Evolutionary conservation across 2,888 invertebrate species (phyloP).

Genomic region (Osedax fenrisi): DNA sequence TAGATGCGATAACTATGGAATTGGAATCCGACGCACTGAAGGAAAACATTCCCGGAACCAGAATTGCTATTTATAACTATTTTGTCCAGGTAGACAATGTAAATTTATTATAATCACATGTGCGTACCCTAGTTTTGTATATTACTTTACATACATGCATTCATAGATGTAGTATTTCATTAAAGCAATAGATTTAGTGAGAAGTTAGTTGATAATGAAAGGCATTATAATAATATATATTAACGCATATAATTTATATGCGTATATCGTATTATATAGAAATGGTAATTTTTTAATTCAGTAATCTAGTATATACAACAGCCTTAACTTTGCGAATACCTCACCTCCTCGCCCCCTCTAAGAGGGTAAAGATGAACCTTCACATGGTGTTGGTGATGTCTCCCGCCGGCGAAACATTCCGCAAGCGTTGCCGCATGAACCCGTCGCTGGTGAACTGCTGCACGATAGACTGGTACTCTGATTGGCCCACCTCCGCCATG

Average conservation of each 20-base stretch:
- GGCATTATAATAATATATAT: too few species aligned
- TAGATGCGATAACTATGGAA: constrained; percentile 48
- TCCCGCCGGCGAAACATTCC: constrained; percentile 47
- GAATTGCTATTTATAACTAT: constrained; percentile 45
- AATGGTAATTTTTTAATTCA: too few species aligned
- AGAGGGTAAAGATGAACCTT: constrained; percentile 45
- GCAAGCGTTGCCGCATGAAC: constrained; percentile 49
- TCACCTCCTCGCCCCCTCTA: constrained; percentile 10
- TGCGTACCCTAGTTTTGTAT: too few species aligned
- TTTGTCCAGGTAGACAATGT: constrained; percentile 42
- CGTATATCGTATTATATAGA: too few species aligned
- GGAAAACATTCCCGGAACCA: constrained; percentile 46
- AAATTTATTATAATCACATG: too few species aligned
- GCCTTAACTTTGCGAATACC: too few species aligned
- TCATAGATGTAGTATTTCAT: too few species aligned
- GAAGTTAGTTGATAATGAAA: too few species aligned
- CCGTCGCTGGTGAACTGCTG: constrained; percentile 50
- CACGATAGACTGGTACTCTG: constrained; percentile 51
- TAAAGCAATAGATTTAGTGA: too few species aligned
- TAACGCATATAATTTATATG: too few species aligned
- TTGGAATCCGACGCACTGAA: constrained; percentile 45
- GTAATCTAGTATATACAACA: too few species aligned
- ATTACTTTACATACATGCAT: too few species aligned
- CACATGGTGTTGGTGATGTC: constrained; percentile 49
- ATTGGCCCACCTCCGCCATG: constrained; percentile 49